phyloP scores from a whole-genome alignment of 2,113 vertebrate species.

The Pterophyllum scalare region DNA sequence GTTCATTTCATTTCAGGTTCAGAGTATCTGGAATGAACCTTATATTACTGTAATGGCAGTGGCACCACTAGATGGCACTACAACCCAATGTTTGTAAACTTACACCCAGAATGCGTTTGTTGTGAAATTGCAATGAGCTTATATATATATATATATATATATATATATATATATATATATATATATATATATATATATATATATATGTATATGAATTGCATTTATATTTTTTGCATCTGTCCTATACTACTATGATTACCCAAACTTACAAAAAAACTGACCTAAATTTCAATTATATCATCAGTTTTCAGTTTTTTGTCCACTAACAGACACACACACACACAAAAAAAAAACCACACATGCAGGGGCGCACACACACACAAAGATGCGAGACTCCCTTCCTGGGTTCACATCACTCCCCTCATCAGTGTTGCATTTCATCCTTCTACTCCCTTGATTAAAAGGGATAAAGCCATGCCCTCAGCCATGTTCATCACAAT shows the following conservation, averaged over 20 bases:
- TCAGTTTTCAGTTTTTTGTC: fast-evolving
- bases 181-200: neutral
- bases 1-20: too few relatives aligned
- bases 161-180: too few relatives aligned
- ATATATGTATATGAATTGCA: neutral
- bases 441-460: constrained; percentile 73
- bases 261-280: neutral
- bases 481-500: constrained; percentile 66
- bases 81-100: neutral
- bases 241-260: neutral
- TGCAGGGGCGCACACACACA: neutral
- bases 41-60: neutral
- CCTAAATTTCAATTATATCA: neutral
- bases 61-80: constrained; percentile 57
- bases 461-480: constrained; percentile 58
- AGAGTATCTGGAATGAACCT: neutral
- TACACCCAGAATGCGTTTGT: neutral
- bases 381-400: constrained; percentile 22
- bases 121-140: neutral
- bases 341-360: too few relatives aligned
- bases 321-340: neutral
- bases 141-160: too few relatives aligned
- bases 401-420: constrained; percentile 39
- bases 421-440: constrained; percentile 60
- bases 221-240: neutral